Evolutionary conservation across 2,113 vertebrate species (phyloP).

Genomic region (Tenebrosternarchus preto): DNA sequence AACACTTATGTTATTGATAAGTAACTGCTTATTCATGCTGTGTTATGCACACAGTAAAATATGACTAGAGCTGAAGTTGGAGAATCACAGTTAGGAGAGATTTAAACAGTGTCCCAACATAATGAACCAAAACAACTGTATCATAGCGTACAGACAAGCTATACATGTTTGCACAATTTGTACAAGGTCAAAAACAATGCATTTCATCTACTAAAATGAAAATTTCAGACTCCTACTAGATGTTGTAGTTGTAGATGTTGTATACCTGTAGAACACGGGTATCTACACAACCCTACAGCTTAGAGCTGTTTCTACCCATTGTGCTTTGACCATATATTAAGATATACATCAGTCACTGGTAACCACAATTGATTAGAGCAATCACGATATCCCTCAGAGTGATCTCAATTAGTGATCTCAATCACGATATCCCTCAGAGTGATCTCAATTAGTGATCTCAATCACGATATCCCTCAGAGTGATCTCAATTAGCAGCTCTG

Average conservation of each 20-base stretch:
- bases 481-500: not conserved
- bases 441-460: no score
- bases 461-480: no score
- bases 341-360: not conserved
- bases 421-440: no score
- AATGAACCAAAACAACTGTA: not conserved
- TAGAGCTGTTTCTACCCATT: not conserved
- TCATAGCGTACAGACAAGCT: no score
- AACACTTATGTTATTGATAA: not conserved
- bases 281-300: no score
- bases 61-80: not conserved
- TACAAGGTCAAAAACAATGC: no score
- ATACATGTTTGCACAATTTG: no score
- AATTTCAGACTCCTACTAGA: no score
- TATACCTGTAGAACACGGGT: no score
- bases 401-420: no score
- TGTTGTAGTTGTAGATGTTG: no score
- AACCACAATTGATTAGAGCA: not conserved
- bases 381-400: not conserved
- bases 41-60: not conserved
- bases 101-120: not conserved
- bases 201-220: no score
- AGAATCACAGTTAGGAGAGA: not conserved
- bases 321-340: not conserved
- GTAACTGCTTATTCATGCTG: not conserved